Base-by-base conservation (phyloP, 2,797 vertebrate species). In the Coreius guichenoti region DNA sequence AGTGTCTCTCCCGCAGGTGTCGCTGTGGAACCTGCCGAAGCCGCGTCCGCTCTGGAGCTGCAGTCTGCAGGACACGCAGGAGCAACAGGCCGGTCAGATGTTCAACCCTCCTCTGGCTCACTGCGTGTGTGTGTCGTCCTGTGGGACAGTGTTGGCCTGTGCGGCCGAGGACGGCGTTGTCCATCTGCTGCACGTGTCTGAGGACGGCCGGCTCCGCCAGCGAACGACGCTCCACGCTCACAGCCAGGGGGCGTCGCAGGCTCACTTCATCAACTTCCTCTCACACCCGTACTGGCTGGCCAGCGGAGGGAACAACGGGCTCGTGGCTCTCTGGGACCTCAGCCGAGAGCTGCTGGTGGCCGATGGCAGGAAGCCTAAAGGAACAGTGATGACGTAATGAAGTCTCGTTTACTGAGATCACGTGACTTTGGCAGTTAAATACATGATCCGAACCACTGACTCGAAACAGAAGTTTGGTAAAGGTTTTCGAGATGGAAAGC, bases 1-100 rank as follows among this genome's bases (percentile, higher is more conserved):
- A 33, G 39, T 11, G 19, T 49, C 13, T 56, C 23, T 33, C 11
- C 3, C 43, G 0, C 88, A 99, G 98, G 96, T 99, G 86, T 96
- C 98, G 94, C 93, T 99, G 81, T 99, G 98, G 98, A 97, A 93
- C 91, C 93, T 99, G 89, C 97, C 98, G 91, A 99, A 98, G 92
- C 95, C 96, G 36, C 96, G 96, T 1, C 97, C 98, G 0, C 85
- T 98, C 63, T 99, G 98, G 97, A 96, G 93, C 39, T 90, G 92
- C 45, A 97, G 95, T 89, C 95, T 99, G 69, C 97, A 99, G 92
- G 95, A 99, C n/a, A 89, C 92, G 39, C 87, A 89, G 29, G 95
- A 96, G 39, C 95, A 95, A 11, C 90, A 88, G 0, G 86, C 91
- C 5, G 94, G 96, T 5, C 97, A 97, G 92, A 94, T 99, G 83